Conservation (phyloP, 2,797 vertebrate species). For the Loriculus beryllinus region DNA sequence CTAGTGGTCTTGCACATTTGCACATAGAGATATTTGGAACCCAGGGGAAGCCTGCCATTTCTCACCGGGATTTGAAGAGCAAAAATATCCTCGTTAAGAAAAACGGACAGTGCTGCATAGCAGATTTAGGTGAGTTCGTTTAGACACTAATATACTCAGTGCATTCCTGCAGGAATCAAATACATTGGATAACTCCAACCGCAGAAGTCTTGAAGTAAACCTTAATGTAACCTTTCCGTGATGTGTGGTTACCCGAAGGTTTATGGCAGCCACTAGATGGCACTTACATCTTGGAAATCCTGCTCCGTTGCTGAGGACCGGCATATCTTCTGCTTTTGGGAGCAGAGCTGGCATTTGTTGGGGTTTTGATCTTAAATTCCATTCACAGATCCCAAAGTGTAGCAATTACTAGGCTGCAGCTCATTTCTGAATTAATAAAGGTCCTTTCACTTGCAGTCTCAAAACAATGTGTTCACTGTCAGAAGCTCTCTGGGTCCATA, state of each 20-base stretch:
- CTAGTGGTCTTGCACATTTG: constrained; percentile 92
- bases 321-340: not conserved
- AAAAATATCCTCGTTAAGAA: constrained; percentile 97
- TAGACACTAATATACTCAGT: not conserved
- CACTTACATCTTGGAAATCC: not conserved
- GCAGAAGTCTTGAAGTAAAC: not conserved
- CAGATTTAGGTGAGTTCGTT: constrained; percentile 86
- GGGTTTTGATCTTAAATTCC: rapidly evolving
- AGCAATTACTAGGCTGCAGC: rapidly evolving
- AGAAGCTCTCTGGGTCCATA: rapidly evolving
- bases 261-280: not conserved
- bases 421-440: rapidly evolving
- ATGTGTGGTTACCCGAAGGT: not conserved
- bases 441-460: rapidly evolving
- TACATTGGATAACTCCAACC: not conserved
- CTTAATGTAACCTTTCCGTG: not conserved
- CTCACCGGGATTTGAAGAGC: constrained; percentile 96
- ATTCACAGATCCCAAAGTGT: rapidly evolving
- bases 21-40: constrained; percentile 98
- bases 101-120: constrained; percentile 97
- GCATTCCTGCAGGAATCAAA: not conserved
- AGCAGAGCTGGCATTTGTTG: not conserved
- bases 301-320: not conserved
- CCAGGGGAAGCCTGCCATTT: constrained; percentile 95
- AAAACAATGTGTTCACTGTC: rapidly evolving